Evolutionary conservation across 2,797 vertebrate genomes (phyloP).

Genomic region (Percopsis omiscomaycus): DNA sequence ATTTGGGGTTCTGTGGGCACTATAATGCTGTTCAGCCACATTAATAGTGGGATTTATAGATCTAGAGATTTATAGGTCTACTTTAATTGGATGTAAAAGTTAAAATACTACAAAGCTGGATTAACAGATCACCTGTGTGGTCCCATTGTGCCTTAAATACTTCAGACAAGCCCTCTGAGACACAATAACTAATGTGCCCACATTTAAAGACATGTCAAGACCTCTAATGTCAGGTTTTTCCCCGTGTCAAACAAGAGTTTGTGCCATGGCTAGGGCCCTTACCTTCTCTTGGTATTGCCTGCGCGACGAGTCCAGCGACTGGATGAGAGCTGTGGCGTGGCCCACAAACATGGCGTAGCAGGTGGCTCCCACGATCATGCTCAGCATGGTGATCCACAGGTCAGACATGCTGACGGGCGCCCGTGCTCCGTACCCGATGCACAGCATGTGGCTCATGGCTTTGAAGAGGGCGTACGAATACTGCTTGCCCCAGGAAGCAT

Average conservation of each 20-base stretch:
- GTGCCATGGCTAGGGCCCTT: slow-evolving; percentile 37
- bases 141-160: too few species aligned
- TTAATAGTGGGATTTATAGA: too few species aligned
- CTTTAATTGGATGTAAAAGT: too few species aligned
- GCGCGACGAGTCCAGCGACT: slow-evolving; percentile 94
- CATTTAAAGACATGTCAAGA: too few species aligned
- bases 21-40: too few species aligned
- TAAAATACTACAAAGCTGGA: too few species aligned
- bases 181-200: too few species aligned
- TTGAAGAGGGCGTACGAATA: slow-evolving; percentile 98
- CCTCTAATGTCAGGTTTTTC: background rate
- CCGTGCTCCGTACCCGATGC: slow-evolving; percentile 94
- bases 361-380: slow-evolving; percentile 97
- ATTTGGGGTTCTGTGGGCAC: too few species aligned
- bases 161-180: too few species aligned
- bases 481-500: slow-evolving; percentile 97
- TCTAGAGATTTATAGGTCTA: too few species aligned
- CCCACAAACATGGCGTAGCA: slow-evolving; percentile 99
- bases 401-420: slow-evolving; percentile 98
- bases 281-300: slow-evolving; percentile 98
- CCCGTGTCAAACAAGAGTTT: background rate
- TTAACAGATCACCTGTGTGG: too few species aligned
- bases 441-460: slow-evolving; percentile 99
- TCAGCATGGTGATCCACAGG: slow-evolving; percentile 98
- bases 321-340: slow-evolving; percentile 94